Percentiles rank a stretch among this genome's conserved stretches.
phyloP scores from a whole-genome alignment of 2,113 vertebrate species.

The Myanophis thanlyinensis region DNA sequence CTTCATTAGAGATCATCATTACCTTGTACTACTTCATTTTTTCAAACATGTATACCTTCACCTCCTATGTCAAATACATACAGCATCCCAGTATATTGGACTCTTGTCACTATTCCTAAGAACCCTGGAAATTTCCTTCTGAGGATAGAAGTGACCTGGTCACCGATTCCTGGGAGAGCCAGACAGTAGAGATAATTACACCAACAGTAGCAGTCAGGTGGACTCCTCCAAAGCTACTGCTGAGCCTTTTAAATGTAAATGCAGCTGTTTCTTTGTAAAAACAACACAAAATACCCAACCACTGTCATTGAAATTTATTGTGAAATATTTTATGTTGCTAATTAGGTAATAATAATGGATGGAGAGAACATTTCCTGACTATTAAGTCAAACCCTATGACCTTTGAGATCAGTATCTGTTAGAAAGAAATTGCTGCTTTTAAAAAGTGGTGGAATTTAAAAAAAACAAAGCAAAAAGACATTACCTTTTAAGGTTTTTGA shows the following conservation, averaged over 20 bases:
- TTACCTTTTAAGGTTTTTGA: not conserved
- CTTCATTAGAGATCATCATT: not conserved
- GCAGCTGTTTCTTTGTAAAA: not conserved
- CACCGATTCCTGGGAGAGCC: not conserved
- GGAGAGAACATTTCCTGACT: constrained; percentile 57
- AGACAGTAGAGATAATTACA: not conserved
- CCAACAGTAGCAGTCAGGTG: rapidly evolving
- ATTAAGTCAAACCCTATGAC: constrained; percentile 30
- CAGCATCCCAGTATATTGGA: not conserved
- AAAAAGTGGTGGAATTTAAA: not conserved
- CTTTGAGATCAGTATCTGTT: constrained; percentile 38
- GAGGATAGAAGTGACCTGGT: rapidly evolving
- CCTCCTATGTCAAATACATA: not conserved
- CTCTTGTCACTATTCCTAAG: not conserved
- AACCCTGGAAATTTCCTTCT: not conserved
- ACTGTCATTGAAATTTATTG: not conserved
- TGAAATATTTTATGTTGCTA: constrained; percentile 30
- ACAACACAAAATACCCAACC: constrained; percentile 6
- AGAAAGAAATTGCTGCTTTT: constrained; percentile 38
- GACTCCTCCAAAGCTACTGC: not conserved
- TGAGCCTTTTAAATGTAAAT: constrained; percentile 8
- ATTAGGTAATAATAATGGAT: constrained; percentile 54
- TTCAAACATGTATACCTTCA: not conserved
- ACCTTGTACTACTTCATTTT: not conserved
- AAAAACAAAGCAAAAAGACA: rapidly evolving